Evolutionary conservation across 2,888 invertebrate genomes (phyloP), one percentile per base, ranked within the genome.

Genomic region (Caenorhabditis becei): DNA sequence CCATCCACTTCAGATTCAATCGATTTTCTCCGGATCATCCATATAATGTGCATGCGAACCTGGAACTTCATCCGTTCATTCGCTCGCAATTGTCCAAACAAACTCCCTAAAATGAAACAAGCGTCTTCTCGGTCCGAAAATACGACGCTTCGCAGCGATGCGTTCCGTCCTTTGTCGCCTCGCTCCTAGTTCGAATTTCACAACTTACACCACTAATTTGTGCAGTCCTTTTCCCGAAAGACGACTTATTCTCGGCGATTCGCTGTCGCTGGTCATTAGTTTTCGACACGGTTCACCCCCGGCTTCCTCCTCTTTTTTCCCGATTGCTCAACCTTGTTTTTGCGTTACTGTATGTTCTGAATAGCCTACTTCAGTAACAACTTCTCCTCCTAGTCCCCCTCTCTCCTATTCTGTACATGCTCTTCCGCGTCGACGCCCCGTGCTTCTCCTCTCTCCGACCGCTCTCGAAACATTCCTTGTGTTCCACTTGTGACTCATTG

Each of bases 141-240:
- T 65, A 74, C 65, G 74, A 56, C 54, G 41, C n/a, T n/a, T n/a
- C 35, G 61, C n/a, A 20, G 35, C 37, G 44, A 44, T 11, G 62
- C 70, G 70, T 16, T 41, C 26, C 65, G 54, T 26, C 58, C 58
- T 65, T 74, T 74, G 74, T 66, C 74, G 63, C 49, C 41, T 74
- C 51, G 65, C 56, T 58, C 56, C 56, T 47, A 74, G 74, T 74
- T 74, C 74, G 74, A 74, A 74, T 74, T 74, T 74, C 74, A 74
- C 74, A 74, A 74, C 74, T 74, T 74, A 74, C 74, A 66, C 66
- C 74, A 74, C 74, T 74, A 74, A 74, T 74, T 74, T 74, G 74
- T 74, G 65, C 65, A 53, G 65, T 66, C 53, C 20, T 3, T 56
- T 35, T 53, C 58, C 51, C 74, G 62, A 35, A 51, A 51, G 11